Evolutionary conservation across 2,113 vertebrate genomes (phyloP).

Genomic region (Burhinus bistriatus): DNA sequence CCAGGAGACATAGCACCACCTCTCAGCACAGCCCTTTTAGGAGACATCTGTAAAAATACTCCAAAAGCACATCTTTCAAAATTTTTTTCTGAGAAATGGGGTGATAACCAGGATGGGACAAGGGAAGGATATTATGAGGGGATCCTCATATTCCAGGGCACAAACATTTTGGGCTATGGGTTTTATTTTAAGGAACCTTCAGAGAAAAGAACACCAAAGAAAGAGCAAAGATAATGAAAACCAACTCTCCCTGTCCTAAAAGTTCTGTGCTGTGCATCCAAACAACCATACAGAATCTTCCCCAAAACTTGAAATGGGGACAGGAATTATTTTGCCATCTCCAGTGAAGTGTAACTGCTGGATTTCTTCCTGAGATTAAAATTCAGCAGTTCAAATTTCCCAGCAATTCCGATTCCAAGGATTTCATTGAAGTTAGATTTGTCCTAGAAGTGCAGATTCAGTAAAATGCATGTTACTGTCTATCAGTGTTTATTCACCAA

Average conservation of each 20-base stretch:
- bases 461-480: not conserved
- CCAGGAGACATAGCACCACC: not conserved
- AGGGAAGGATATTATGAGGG: not conserved
- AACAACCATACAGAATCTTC: not conserved
- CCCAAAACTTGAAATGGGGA: not conserved
- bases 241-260: not conserved
- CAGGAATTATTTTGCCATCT: not conserved
- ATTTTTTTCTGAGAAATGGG: not conserved
- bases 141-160: not conserved
- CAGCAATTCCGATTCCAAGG: not conserved
- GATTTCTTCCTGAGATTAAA: not conserved
- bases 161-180: not conserved
- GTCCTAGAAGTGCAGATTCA: not conserved
- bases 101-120: not conserved
- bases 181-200: not conserved
- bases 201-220: not conserved
- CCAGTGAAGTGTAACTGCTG: not conserved
- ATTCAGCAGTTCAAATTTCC: not conserved
- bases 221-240: not conserved
- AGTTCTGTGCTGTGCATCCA: not conserved
- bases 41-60: not conserved
- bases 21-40: not conserved
- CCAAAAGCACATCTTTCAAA: not conserved
- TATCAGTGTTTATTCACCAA: not conserved
- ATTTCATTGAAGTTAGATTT: not conserved